Percentiles rank a stretch among this genome's conserved stretches.
phyloP scores from a whole-genome alignment of 1,140 invertebrate genomes.

The Pseudomyrmex cubaensis region DNA sequence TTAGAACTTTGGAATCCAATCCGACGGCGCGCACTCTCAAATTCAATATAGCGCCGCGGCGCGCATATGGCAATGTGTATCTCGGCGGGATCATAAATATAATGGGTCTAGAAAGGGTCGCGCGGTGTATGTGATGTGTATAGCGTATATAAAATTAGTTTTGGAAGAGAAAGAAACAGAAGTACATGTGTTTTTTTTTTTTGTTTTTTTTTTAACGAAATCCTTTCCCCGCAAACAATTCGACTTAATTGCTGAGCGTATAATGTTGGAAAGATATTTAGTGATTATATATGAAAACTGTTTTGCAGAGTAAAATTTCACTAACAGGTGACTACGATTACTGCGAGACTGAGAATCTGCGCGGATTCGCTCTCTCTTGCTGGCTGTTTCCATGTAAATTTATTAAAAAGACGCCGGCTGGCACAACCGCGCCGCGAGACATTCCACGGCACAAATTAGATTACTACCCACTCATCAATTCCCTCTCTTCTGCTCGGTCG shows the following conservation, averaged over 20 bases:
- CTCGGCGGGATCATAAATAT: slow-evolving; percentile 52
- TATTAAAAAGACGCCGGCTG: slow-evolving; percentile 69
- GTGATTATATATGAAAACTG: no score
- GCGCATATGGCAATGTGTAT: slow-evolving; percentile 55
- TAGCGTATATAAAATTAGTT: slow-evolving; percentile 46
- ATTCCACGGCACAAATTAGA: slow-evolving; percentile 70
- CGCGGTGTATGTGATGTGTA: slow-evolving; percentile 2
- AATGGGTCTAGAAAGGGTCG: slow-evolving; percentile 29
- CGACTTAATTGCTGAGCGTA: no score
- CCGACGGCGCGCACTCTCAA: slow-evolving; percentile 50
- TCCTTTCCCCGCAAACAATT: no score
- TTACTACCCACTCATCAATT: slow-evolving; percentile 75
- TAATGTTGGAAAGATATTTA: no score
- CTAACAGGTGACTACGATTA: slow-evolving; percentile 7
- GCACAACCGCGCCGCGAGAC: slow-evolving; percentile 55
- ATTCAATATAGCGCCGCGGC: slow-evolving; percentile 55
- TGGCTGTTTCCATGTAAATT: slow-evolving; percentile 73
- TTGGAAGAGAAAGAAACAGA: not conserved
- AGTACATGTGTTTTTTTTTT: no score
- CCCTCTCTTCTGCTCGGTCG: slow-evolving; percentile 48
- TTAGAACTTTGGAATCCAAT: slow-evolving; percentile 60
- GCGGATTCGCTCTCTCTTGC: slow-evolving; percentile 14
- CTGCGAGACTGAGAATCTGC: slow-evolving; percentile 36
- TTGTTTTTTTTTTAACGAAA: no score
- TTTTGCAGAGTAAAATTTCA: no score